A percentile compares a stretch with the other conserved stretches of the same genome.
Evolutionary conservation across 2,113 vertebrate species (phyloP).

Genomic region (Otocyon megalotis): DNA sequence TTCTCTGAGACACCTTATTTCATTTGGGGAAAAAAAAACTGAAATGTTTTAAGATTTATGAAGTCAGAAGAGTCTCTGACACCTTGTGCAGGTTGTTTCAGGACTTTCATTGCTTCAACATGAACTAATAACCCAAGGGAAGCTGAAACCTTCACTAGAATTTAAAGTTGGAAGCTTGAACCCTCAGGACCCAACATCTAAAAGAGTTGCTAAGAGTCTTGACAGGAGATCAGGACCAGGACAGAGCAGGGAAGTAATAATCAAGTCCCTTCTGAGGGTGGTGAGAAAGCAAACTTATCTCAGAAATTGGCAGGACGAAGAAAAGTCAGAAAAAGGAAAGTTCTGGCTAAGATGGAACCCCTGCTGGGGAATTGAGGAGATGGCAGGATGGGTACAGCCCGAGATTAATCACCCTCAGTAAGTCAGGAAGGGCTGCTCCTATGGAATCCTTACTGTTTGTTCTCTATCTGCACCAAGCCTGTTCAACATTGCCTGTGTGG

Average conservation of each 20-base stretch:
- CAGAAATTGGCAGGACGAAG: background rate
- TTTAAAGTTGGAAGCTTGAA: constrained; percentile 33
- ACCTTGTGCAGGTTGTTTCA: background rate
- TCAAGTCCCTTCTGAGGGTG: background rate
- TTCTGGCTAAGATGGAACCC: background rate
- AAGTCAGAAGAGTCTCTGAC: constrained; percentile 20
- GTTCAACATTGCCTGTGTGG: background rate
- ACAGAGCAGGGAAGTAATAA: background rate
- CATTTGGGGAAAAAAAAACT: background rate
- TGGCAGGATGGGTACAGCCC: no score
- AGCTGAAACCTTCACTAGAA: constrained; percentile 2
- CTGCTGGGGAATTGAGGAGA: background rate
- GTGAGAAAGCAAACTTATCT: background rate
- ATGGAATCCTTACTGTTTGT: no score
- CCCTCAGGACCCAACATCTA: background rate
- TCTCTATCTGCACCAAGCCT: background rate
- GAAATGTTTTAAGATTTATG: constrained; percentile 31
- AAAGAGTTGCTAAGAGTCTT: constrained; percentile 46
- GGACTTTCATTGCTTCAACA: background rate
- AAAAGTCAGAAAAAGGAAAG: background rate
- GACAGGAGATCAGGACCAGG: constrained; percentile 40
- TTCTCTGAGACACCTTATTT: constrained; percentile 21
- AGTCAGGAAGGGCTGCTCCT: background rate
- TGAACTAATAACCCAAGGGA: constrained; percentile 22
- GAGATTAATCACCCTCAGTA: background rate